These are phyloP conservation scores for Lottia gigantea DNA, from an alignment of 2,888 invertebrate species.

Conservation along the genomic window DNA sequence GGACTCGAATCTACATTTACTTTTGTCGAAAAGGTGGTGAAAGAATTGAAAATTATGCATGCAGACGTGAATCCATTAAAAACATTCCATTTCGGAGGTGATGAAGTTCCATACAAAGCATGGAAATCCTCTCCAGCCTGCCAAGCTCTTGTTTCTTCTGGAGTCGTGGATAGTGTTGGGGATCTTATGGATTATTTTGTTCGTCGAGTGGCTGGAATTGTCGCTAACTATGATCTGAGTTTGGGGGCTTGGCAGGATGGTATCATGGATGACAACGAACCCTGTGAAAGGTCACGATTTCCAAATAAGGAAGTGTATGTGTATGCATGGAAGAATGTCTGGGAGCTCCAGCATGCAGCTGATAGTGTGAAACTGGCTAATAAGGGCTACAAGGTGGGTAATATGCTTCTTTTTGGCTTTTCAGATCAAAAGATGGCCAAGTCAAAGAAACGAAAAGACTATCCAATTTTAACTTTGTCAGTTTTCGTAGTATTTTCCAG, in stretches of 20 bases:
- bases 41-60: slow-evolving; percentile 50
- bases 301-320: slow-evolving; percentile 45
- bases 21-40: slow-evolving; percentile 59
- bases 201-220: slow-evolving; percentile 42
- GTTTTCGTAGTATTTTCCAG: too few relatives aligned
- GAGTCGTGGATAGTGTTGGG: slow-evolving; percentile 34
- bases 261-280: slow-evolving; percentile 21
- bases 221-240: slow-evolving; percentile 37
- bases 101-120: slow-evolving; percentile 58
- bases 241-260: slow-evolving; percentile 55
- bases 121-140: slow-evolving; percentile 59
- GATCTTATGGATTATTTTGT: slow-evolving; percentile 55
- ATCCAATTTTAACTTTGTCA: background rate
- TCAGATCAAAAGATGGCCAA: too few relatives aligned
- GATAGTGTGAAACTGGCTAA: slow-evolving; percentile 59
- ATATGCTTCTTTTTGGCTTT: background rate
- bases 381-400: slow-evolving; percentile 55
- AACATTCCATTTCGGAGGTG: slow-evolving; percentile 62
- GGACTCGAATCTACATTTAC: slow-evolving; percentile 58
- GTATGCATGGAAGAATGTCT: slow-evolving; percentile 64
- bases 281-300: slow-evolving; percentile 30
- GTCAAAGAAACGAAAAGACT: background rate
- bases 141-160: slow-evolving; percentile 36
- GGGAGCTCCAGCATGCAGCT: slow-evolving; percentile 59
- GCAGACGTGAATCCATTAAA: slow-evolving; percentile 45